phyloP scores from a whole-genome alignment of 2,797 vertebrate species.

The Pempheris klunzingeri region DNA sequence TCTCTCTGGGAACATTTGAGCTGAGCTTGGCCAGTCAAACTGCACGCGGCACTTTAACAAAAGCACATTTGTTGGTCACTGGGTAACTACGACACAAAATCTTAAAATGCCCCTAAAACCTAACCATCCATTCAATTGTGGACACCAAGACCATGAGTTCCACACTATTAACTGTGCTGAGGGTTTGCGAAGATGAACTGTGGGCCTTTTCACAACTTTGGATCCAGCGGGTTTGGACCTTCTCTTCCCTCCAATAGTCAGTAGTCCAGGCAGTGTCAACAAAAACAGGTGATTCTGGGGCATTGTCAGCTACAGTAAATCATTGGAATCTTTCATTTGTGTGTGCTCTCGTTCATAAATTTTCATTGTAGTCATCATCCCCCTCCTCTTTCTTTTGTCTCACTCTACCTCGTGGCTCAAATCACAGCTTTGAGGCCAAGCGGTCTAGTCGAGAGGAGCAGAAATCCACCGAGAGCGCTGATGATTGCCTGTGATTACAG shows the following conservation, averaged over 20 bases:
- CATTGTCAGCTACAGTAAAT: constrained; percentile 12
- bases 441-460: constrained; percentile 52
- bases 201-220: constrained; percentile 6
- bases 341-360: constrained; percentile 13
- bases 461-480: constrained; percentile 67
- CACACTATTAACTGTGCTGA: constrained; percentile 10
- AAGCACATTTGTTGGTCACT: neutral
- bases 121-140: neutral
- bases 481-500: constrained; percentile 85
- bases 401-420: constrained; percentile 55
- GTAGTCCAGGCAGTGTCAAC: neutral
- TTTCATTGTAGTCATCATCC: constrained; percentile 22
- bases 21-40: neutral
- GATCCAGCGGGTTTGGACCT: constrained; percentile 3
- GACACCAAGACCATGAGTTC: constrained; percentile 24
- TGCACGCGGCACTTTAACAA: neutral
- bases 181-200: neutral
- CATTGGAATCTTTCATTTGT: constrained; percentile 20
- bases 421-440: constrained; percentile 67
- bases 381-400: constrained; percentile 34
- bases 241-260: neutral
- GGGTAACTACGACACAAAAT: constrained; percentile 7
- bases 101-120: constrained; percentile 4
- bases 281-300: neutral
- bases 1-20: neutral